Evolutionary conservation across 1,140 invertebrate species (phyloP).

Genomic region (Drosophila erecta): DNA sequence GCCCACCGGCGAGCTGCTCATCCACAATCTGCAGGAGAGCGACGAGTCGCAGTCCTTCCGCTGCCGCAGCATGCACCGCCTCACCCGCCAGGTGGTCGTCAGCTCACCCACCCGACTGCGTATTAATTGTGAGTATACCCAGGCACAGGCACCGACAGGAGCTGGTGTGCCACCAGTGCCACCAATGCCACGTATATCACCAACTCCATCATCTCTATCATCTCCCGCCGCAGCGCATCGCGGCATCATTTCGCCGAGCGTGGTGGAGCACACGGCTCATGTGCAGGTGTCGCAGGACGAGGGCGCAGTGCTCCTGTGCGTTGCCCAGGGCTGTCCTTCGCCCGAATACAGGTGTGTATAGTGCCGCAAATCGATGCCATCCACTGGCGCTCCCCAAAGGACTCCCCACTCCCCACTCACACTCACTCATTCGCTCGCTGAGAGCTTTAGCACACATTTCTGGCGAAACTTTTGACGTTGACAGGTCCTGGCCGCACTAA

Average conservation of each 20-base stretch:
- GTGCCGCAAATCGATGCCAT: constrained; percentile 60
- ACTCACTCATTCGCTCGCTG: not conserved
- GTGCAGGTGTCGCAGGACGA: constrained; percentile 90
- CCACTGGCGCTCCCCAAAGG: constrained; percentile 25
- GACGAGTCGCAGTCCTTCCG: constrained; percentile 91
- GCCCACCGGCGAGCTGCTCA: constrained; percentile 91
- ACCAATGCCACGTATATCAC: constrained; percentile 61
- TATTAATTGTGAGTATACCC: constrained; percentile 88
- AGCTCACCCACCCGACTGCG: constrained; percentile 90
- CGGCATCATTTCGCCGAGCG: constrained; percentile 88
- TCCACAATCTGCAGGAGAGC: constrained; percentile 90
- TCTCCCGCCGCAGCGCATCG: constrained; percentile 86
- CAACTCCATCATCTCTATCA: constrained; percentile 35
- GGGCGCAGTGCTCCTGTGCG: constrained; percentile 90
- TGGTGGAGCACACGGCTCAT: constrained; percentile 89
- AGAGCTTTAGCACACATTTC: constrained; percentile 64
- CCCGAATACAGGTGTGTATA: constrained; percentile 89
- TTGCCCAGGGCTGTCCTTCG: constrained; percentile 90
- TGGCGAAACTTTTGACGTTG: constrained; percentile 76
- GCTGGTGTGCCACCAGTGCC: too few species aligned
- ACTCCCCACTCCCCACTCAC: not conserved
- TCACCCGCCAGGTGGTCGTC: constrained; percentile 90
- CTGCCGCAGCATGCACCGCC: constrained; percentile 91
- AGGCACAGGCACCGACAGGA: not conserved
- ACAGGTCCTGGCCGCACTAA: constrained; percentile 35